phyloP scores from a whole-genome alignment of 2,888 invertebrate genomes.

The Brachypalpus laphriformis region DNA sequence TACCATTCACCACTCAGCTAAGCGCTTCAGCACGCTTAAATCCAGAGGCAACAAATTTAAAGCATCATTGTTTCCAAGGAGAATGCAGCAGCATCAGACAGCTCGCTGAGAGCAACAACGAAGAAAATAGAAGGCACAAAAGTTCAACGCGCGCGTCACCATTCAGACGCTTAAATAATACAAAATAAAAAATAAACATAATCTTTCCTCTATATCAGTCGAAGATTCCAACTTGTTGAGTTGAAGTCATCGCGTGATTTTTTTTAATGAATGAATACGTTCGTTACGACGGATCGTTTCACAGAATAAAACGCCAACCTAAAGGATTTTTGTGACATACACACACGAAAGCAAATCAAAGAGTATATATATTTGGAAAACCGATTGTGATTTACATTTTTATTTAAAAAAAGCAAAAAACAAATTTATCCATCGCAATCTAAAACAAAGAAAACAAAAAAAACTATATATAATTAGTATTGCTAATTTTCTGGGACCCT shows the following conservation, averaged over 20 bases:
- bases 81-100: constrained; percentile 52
- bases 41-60: constrained; percentile 3
- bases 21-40: constrained; percentile 10
- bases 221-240: constrained; percentile 70
- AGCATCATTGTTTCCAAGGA: constrained; percentile 35
- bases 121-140: constrained; percentile 66
- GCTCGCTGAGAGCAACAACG: constrained; percentile 34
- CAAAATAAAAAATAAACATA: constrained; percentile 20
- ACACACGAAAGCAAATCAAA: constrained; percentile 60
- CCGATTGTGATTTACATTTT: constrained; percentile 65
- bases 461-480: constrained; percentile 65
- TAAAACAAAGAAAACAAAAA: constrained; percentile 32
- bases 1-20: constrained; percentile 64
- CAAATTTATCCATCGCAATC: constrained; percentile 58
- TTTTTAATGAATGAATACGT: constrained; percentile 73
- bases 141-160: constrained; percentile 64
- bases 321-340: constrained; percentile 74
- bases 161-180: constrained; percentile 38
- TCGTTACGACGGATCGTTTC: constrained; percentile 68
- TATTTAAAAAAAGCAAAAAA: constrained; percentile 48
- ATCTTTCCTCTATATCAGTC: constrained; percentile 55
- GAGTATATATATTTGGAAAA: constrained; percentile 53
- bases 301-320: constrained; percentile 71
- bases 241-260: constrained; percentile 69
- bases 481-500: constrained; percentile 74